phyloP scores from a whole-genome alignment of 2,113 vertebrate genomes.

The Delphinus delphis region DNA sequence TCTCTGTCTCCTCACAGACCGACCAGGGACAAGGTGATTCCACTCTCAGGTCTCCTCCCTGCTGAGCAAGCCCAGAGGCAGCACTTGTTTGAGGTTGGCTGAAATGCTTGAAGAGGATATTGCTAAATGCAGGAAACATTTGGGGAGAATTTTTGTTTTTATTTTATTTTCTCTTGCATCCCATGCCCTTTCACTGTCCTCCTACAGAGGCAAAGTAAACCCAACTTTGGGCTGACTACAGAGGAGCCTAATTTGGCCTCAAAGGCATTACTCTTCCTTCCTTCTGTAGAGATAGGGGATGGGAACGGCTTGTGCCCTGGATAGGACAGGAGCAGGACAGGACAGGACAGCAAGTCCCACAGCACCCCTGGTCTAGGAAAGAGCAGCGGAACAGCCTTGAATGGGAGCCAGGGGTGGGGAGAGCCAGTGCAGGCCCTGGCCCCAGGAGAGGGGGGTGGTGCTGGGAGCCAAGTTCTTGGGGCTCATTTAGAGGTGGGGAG shows the following conservation, averaged over 20 bases:
- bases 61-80: too few species aligned
- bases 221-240: neutral
- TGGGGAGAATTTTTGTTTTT: neutral
- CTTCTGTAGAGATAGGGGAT: neutral
- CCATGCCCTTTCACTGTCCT: neutral
- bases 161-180: neutral
- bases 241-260: neutral
- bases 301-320: neutral
- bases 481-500: neutral
- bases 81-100: neutral
- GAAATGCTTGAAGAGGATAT: neutral
- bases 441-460: neutral
- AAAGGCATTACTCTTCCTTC: neutral
- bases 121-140: neutral
- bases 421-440: neutral
- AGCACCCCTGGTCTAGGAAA: neutral
- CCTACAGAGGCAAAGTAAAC: neutral
- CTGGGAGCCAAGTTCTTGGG: neutral
- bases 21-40: neutral
- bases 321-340: neutral
- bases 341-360: neutral
- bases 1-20: neutral
- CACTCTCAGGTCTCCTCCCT: neutral
- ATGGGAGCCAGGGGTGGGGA: neutral
- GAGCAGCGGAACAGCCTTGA: neutral